Evolutionary conservation across 2,797 vertebrate species (phyloP), one percentile per base, ranked within the genome.

Genomic region (Bradypodion ventrale): DNA sequence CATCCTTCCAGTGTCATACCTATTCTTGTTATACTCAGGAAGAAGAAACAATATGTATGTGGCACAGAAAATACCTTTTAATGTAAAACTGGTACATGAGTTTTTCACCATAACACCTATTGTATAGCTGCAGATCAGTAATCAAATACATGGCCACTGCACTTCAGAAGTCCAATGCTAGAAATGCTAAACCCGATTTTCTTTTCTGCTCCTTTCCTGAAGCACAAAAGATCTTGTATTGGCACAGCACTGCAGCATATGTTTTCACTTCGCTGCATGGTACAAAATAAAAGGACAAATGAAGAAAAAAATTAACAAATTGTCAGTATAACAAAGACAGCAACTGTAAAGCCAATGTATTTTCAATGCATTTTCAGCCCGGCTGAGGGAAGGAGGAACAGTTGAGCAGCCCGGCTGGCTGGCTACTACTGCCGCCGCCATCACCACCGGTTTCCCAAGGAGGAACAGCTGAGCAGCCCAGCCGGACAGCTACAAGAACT

Each of bases 141-240:
- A 0, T 72, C 13, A 66, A 32, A 65, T 75, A 8, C 25, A 44
- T 79, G 49, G 73, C 7, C 21, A n/a, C 23, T 72, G 66, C n/a
- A 56, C 13, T 40, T 32, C 0, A 0, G 72, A 3, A 79, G 8
- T 1, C 12, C 35, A 56, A 12, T 5, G 62, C 40, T 52, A n/a
- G 66, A 85, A 89, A 80, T 75, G 70, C 69, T 40, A 62, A 85
- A 86, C 78, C 1, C 0, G 0, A 12, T 78, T 86, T 83, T 84
- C 37, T 62, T 75, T 86, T 80, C 5, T 16, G 25, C 2, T 84
- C 83, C 4, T 12, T 42, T 76, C 29, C 19, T 68, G 19, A 56
- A 1, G 69, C 40, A 23, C 44, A 12, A 65, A n/a, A 5, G 0
- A 12, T 21, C 4, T 76, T 77, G 25, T 6, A 27, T 0, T 1